Base-by-base conservation (phyloP, 1,140 invertebrate species). In the Drosophila mayri region DNA sequence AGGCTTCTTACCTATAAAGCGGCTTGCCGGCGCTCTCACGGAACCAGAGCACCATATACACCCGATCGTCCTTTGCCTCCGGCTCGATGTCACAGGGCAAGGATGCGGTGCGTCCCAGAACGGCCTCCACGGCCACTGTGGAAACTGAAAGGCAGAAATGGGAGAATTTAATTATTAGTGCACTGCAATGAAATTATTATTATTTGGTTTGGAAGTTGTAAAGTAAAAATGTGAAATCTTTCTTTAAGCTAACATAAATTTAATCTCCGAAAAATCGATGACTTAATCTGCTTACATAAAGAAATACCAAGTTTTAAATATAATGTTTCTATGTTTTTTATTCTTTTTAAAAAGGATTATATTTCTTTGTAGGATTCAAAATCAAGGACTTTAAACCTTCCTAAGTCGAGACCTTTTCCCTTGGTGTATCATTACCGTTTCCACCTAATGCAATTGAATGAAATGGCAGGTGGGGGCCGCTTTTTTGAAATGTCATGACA, bases 1-100 rank as follows among this genome's bases (percentile, higher is more conserved):
- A 20, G 50, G 38, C 22, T 64, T 22, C 93, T 93, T 94, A 97
- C 97, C 96, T 98, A 94, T 97, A 98, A 77, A 98, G 95, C 44
- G 97, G 97, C 92, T 97, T 97, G 52, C 95, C 95, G 25, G 95
- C 95, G 57, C 95, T 95, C 88, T 97, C 96, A 76, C 96, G 94
- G 93, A 97, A 98, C 97, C 97, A 98, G 9, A 98, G 94, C 73
- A 98, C 97, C 96, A 98, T 97, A 93, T 97, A 97, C 70, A 98
- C 96, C 73, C 96, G 94, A 92, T 98, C 97, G 79, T 97, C 96
- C 85, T 95, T 94, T 67, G 95, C 95, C 79, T 95, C 94, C 85
- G 94, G 93, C 91, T 96, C 95, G 85, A 97, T 97, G 93, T 97
- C 96, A 93, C 97, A 98, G 41, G 97, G 97, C 76, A 98, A 93